These are phyloP conservation scores for Melanotus villosus DNA, from an alignment of 2,888 invertebrate genomes.

Conservation along the genomic window DNA sequence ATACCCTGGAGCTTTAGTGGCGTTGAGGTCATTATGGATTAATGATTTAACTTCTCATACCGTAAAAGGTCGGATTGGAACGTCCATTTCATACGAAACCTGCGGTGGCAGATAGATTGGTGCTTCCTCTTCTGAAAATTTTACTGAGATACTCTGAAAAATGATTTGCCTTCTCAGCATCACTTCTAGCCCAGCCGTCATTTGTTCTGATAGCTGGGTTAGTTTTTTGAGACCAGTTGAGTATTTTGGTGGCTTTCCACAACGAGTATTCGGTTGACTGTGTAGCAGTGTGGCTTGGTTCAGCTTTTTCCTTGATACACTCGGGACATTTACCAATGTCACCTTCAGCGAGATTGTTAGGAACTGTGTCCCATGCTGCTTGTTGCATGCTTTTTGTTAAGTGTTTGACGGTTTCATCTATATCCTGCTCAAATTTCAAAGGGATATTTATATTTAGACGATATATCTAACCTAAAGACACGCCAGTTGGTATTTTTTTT, in stretches of 20 bases:
- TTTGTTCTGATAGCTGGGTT: background rate
- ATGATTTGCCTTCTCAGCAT: background rate
- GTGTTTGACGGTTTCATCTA: no score
- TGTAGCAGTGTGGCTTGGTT: no score
- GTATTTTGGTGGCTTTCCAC: background rate
- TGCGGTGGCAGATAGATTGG: background rate
- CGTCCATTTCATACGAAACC: background rate
- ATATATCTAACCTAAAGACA: background rate
- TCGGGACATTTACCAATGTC: no score
- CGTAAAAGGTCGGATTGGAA: background rate
- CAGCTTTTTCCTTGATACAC: no score
- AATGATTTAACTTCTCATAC: background rate
- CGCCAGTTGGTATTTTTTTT: background rate
- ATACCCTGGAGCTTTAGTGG: background rate
- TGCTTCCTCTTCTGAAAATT: background rate
- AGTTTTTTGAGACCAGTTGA: background rate
- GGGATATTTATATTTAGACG: background rate
- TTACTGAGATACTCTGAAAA: no score
- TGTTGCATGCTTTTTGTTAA: no score
- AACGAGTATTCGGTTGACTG: no score
- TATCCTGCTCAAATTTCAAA: background rate
- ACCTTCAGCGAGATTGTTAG: background rate
- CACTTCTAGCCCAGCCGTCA: slow-evolving; percentile 4
- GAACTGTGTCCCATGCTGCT: background rate
- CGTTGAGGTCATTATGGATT: background rate